A percentile compares a stretch with the other conserved stretches of the same genome.
Conservation (phyloP, 2,888 invertebrate species). For the Nephrotoma flavescens region DNA sequence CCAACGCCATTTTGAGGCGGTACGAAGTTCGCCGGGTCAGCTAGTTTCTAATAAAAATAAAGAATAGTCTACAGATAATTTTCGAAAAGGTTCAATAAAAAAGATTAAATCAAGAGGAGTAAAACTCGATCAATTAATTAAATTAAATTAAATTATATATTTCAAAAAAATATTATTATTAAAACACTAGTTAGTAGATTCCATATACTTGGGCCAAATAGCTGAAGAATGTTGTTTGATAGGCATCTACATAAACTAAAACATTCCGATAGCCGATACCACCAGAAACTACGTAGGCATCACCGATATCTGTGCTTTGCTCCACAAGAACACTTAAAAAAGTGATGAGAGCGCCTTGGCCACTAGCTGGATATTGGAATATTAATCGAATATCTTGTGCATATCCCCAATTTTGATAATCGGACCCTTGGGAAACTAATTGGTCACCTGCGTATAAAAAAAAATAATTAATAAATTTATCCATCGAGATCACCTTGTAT, state of each 20-base stretch:
- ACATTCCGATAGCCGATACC: constrained; percentile 20
- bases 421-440: constrained; percentile 22
- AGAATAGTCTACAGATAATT: too few relatives aligned
- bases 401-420: constrained; percentile 18
- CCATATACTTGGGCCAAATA: neutral
- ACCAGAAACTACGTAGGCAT: constrained; percentile 18
- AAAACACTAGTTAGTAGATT: too few relatives aligned
- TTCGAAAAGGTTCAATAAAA: too few relatives aligned
- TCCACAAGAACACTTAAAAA: constrained; percentile 22
- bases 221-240: constrained; percentile 10
- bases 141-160: too few relatives aligned
- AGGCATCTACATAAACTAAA: constrained; percentile 21
- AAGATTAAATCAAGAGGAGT: too few relatives aligned
- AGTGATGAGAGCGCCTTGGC: constrained; percentile 19
- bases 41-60: too few relatives aligned
- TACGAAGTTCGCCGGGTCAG: too few relatives aligned
- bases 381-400: constrained; percentile 22
- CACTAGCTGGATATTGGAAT: constrained; percentile 23
- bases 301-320: constrained; percentile 19
- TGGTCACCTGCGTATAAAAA: constrained; percentile 20
- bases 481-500: neutral
- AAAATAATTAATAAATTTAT: neutral
- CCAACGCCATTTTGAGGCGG: too few relatives aligned
- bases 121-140: too few relatives aligned
- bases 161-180: too few relatives aligned